Conservation (phyloP, 1,140 invertebrate species). For the Heterodera schachtii region DNA sequence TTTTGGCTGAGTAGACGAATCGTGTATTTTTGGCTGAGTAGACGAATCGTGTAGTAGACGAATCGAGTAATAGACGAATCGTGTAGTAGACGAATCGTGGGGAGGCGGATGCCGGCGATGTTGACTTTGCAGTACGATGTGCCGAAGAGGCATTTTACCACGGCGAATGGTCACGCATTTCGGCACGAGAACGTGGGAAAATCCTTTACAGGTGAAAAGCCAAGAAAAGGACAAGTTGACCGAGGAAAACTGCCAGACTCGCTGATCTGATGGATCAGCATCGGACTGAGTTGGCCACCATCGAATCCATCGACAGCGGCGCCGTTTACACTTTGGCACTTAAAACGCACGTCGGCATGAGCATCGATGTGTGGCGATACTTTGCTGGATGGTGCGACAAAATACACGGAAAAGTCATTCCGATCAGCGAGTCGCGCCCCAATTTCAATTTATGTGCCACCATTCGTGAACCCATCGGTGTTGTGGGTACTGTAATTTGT, state of each 20-base stretch:
- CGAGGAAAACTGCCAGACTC: conserved; percentile 65
- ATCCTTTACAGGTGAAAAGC: conserved; percentile 62
- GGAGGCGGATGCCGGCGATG: too few species aligned
- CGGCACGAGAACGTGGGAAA: conserved; percentile 73
- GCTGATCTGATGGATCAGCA: conserved; percentile 79
- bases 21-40: too few species aligned
- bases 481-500: conserved; percentile 73
- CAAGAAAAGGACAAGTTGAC: not conserved
- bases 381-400: conserved; percentile 55
- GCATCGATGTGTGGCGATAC: conserved; percentile 68
- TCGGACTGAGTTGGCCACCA: conserved; percentile 70
- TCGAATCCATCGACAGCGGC: conserved; percentile 86
- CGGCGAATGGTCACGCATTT: conserved; percentile 78
- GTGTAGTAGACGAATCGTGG: too few species aligned
- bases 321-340: conserved; percentile 76
- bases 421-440: conserved; percentile 77
- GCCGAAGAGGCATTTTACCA: conserved; percentile 77
- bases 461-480: conserved; percentile 90
- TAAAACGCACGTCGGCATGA: conserved; percentile 72
- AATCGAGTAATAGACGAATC: too few species aligned
- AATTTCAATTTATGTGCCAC: conserved; percentile 78
- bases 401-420: conserved; percentile 78
- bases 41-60: too few species aligned
- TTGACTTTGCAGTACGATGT: conserved; percentile 68
- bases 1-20: too few species aligned